Evolutionary conservation across 2,797 vertebrate species (phyloP), one percentile per base, ranked within the genome.

Genomic region (Chiroxiphia lanceolata): DNA sequence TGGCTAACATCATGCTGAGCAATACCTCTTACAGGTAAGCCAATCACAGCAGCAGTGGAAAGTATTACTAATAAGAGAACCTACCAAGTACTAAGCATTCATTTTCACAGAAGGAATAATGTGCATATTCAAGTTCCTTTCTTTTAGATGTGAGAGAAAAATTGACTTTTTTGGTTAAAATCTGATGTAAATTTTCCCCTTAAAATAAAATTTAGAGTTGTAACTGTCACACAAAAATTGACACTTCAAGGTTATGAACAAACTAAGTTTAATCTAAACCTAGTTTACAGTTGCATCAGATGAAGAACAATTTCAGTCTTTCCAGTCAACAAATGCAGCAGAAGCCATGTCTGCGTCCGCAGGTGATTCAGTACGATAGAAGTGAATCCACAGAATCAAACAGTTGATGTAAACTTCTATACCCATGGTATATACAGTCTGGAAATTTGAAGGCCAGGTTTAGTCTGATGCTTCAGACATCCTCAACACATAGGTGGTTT

Each of bases 241-340:
- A 96, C 88, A 93, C 83, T 94, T 72, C 31, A 87, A 27, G 7
- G 51, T 88, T 92, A 92, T 25, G 70, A 93, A 91, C 85, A 95
- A 94, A 91, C 79, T 86, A 94, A 90, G 86, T 96, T 97, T 96
- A 95, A 97, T 94, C 92, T 95, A 95, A 90, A 89, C 88, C 83
- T 92, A 94, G 59, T 95, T 96, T 91, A 94, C 94, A 95, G 29
- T 47, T 91, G 72, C 34, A 93, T 85, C 82, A 95, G 87, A 94
- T 77, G 72, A 94, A 94, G 85, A 79, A 87, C 61, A 78, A 25
- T 91, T 93, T 71, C 75, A 94, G 67, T 79, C 83, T 90, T 90
- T 87, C 74, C 83, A 79, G 70, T 83, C 82, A 93, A 88, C 0
- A 42, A 88, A 72, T 48, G 87, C 14, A 16, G 63, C 72, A 94